These are phyloP conservation scores for Leistus spinibarbis DNA, from an alignment of 2,888 invertebrate species.

Conservation along the genomic window DNA sequence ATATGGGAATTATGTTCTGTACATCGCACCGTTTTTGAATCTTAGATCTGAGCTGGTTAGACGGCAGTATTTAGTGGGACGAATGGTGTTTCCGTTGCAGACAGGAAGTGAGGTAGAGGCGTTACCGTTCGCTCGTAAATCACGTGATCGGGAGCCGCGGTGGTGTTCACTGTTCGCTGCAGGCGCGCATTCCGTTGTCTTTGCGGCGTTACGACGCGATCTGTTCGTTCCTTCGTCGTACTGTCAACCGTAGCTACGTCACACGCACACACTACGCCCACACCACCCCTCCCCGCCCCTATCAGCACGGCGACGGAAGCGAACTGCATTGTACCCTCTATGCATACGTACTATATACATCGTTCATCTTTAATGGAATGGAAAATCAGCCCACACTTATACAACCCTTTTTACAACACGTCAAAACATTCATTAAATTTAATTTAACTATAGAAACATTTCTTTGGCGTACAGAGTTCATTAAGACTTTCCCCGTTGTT, in stretches of 20 bases:
- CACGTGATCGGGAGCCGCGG: background rate
- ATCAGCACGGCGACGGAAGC: background rate
- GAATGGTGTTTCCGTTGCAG: conserved; percentile 10
- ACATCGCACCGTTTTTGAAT: too few species aligned
- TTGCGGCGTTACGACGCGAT: conserved; percentile 8
- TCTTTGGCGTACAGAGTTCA: background rate
- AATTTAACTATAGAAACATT: too few species aligned
- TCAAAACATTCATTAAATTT: too few species aligned
- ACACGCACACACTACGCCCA: background rate
- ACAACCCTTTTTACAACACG: too few species aligned
- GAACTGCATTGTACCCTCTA: background rate
- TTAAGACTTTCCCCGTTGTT: background rate
- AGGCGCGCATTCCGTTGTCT: conserved; percentile 18
- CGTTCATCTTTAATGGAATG: background rate
- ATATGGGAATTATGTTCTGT: background rate
- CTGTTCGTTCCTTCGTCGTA: background rate
- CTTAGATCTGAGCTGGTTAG: background rate
- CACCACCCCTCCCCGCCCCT: background rate
- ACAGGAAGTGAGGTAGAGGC: conserved; percentile 25
- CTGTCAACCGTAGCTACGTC: background rate
- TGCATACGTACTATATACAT: background rate
- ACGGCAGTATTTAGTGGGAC: background rate
- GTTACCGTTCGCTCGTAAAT: background rate
- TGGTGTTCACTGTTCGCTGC: conserved; percentile 27
- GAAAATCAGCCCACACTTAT: background rate